Base-by-base conservation (phyloP, 2,113 vertebrate species). In the Pseudorectes ferrugineus region DNA sequence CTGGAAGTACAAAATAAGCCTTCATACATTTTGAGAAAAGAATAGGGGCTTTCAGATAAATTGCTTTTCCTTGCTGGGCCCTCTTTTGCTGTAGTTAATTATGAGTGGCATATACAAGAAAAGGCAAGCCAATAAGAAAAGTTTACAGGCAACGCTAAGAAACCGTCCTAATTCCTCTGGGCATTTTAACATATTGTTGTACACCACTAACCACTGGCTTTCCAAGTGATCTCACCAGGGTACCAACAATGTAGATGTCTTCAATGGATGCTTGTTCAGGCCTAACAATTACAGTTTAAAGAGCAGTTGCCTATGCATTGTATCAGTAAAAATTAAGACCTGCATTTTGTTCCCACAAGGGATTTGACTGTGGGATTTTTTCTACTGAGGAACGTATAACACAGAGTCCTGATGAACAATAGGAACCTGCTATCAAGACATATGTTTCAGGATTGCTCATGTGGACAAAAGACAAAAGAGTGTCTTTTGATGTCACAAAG, bases 141-240 rank as follows among this genome's bases (percentile, higher is more conserved):
- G 71, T 77, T 90, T 92, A 72, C 61, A 93, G 80, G 67, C 81
- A 82, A 89, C 3, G 28, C 54, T 92, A 96, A 94, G 92, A 93
- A 93, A 96, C 78, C 4, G 10, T 80, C 91, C 77, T 91, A 95
- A 95, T 97, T 95, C 95, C 90, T 85, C 68, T 21, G 68, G 91
- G 88, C 66, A 29, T 88, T 92, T 95, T 85, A 86, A 33, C 85
- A 92, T 95, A 90, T 73, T 96, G 82, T 88, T 96, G 71, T 91
- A 90, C 36, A 62, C 43, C 78, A 73, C 71, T 84, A 84, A 89
- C 83, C 82, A 78, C 70, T 94, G 70, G 59, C 57, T 93, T 94
- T 94, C 91, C 48, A 92, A 96, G 80, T 91, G 92, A 93, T 94
- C 95, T 96, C 95, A 97, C 83, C 85, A 95, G 95, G 95, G 40